Percentiles rank a stretch among this genome's conserved stretches.
Evolutionary conservation across 1,140 invertebrate genomes (phyloP).

Genomic region (Saxidomus purpurata): DNA sequence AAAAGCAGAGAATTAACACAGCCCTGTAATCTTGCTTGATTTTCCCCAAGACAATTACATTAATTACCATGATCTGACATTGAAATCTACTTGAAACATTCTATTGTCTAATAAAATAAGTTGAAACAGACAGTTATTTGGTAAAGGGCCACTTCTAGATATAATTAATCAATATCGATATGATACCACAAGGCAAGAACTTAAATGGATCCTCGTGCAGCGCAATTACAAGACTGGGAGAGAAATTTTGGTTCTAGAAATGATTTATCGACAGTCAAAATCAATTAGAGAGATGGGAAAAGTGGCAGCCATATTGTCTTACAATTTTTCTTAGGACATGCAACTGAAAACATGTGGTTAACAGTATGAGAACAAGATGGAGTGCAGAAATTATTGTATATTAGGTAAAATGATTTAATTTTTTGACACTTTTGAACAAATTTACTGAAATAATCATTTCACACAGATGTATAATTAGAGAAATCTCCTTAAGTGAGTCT

Average conservation of each 20-base stretch:
- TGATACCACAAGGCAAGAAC: not conserved
- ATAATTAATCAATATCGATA: not conserved
- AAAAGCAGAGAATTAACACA: too few species aligned
- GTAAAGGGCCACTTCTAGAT: not conserved
- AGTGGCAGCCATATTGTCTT: not conserved
- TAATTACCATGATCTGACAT: not conserved
- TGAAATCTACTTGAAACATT: not conserved
- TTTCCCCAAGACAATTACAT: too few species aligned
- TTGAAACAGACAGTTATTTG: not conserved
- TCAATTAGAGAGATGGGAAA: constrained; percentile 22
- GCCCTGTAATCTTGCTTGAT: too few species aligned
- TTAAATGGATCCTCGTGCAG: not conserved
- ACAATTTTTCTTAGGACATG: not conserved
- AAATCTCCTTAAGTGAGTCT: too few species aligned
- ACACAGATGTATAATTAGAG: too few species aligned
- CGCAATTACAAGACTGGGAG: not conserved
- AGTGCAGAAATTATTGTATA: too few species aligned
- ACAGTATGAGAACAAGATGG: too few species aligned
- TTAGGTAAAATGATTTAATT: too few species aligned
- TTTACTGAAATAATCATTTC: too few species aligned
- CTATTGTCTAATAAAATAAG: not conserved
- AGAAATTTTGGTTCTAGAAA: not conserved
- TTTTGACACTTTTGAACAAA: too few species aligned
- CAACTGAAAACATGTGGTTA: too few species aligned
- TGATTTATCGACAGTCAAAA: constrained; percentile 20